phyloP scores from a whole-genome alignment of 2,797 vertebrate species.

The Poeciliopsis presidionis region DNA sequence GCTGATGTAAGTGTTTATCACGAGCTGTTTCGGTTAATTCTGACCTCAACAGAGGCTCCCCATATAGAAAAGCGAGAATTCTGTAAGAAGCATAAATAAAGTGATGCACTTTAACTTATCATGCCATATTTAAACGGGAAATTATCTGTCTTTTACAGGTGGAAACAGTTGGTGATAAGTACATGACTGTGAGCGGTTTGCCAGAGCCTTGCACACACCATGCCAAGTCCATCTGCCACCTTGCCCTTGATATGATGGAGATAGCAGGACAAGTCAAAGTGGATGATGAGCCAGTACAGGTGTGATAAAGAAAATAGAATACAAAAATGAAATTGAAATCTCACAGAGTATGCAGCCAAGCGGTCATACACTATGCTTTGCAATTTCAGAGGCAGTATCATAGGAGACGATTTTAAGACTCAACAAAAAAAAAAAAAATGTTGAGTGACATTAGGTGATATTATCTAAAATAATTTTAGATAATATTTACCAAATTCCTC shows the following conservation, averaged over 20 bases:
- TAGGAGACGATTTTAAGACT: not conserved
- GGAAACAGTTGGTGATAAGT: constrained; percentile 98
- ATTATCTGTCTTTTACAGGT: constrained; percentile 81
- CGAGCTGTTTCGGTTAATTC: constrained; percentile 64
- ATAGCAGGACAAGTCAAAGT: constrained; percentile 98
- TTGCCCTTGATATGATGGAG: constrained; percentile 98
- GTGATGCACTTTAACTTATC: not conserved
- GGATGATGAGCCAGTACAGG: constrained; percentile 94
- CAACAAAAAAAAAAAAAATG: not conserved
- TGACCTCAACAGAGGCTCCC: constrained; percentile 16
- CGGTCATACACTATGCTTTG: not conserved
- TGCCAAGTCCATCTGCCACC: constrained; percentile 94
- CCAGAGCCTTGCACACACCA: constrained; percentile 97
- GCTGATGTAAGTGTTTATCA: constrained; percentile 73
- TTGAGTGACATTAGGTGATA: not conserved
- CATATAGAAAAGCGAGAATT: constrained; percentile 31
- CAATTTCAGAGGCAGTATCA: not conserved
- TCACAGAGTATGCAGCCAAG: not conserved
- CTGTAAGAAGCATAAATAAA: constrained; percentile 29
- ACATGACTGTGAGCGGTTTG: constrained; percentile 98
- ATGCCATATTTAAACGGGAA: constrained; percentile 9
- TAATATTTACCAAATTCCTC: not conserved
- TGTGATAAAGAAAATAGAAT: constrained; percentile 52
- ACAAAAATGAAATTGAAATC: not conserved
- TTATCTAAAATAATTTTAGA: not conserved